Percentiles rank a stretch among this genome's conserved stretches.
These are phyloP conservation scores for Casuarius casuarius DNA, from an alignment of 2,113 vertebrate species.

Conservation along the genomic window DNA sequence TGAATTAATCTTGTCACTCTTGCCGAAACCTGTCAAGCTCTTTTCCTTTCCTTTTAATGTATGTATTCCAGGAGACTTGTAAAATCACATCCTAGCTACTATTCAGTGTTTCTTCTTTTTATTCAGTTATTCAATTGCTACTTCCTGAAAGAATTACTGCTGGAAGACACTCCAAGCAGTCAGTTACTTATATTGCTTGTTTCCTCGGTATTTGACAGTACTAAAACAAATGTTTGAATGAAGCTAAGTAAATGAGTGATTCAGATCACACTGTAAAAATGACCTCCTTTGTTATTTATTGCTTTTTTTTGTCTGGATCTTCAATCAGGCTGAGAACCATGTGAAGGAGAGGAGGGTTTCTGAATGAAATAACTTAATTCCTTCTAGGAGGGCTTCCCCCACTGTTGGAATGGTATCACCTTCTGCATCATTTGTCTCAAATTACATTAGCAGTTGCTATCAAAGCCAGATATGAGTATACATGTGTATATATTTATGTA, in stretches of 20 bases:
- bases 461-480: background rate
- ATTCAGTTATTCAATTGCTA: background rate
- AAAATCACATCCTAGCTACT: background rate
- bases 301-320: background rate
- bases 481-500: rapidly evolving
- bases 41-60: background rate
- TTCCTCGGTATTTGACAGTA: background rate
- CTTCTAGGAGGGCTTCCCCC: background rate
- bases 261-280: background rate
- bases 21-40: background rate
- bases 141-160: background rate
- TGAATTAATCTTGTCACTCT: background rate
- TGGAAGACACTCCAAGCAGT: background rate
- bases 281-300: background rate
- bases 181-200: background rate
- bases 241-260: background rate
- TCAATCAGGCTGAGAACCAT: background rate
- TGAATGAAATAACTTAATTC: background rate
- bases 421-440: background rate
- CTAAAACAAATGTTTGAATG: background rate
- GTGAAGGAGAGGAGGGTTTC: background rate
- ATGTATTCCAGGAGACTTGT: background rate
- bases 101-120: background rate
- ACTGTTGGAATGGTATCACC: background rate
- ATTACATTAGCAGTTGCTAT: background rate